These are phyloP conservation scores for Sminthurinus aureus DNA, from an alignment of 2,888 invertebrate species.

Conservation along the genomic window DNA sequence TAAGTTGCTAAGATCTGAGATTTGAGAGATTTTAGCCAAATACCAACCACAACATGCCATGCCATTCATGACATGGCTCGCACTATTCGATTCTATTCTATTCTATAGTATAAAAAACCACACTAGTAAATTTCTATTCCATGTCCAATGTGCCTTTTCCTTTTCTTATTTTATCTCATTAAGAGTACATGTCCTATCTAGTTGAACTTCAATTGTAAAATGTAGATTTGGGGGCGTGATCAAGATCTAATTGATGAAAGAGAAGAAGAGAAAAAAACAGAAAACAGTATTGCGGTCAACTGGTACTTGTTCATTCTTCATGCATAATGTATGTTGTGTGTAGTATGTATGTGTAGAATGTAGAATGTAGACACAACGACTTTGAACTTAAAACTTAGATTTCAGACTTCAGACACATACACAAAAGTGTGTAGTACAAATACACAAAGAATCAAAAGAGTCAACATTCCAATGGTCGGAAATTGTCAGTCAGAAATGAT, in stretches of 20 bases:
- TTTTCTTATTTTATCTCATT: neutral
- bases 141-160: neutral
- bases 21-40: no score
- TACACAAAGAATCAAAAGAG: no score
- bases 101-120: no score
- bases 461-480: no score
- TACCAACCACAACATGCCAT: no score
- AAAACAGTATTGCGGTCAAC: constrained; percentile 27
- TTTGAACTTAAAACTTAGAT: neutral
- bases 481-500: no score
- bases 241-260: constrained; percentile 30
- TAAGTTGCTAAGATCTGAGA: no score
- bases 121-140: neutral
- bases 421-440: neutral
- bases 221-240: constrained; percentile 12
- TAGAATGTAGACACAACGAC: neutral
- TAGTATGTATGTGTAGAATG: neutral
- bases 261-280: neutral
- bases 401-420: neutral
- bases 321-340: no score
- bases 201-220: neutral
- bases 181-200: neutral
- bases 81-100: no score
- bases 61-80: no score
- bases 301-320: neutral